Evolutionary conservation across 64 coral and sea anemone species (phyloP), one percentile per base, ranked within the genome.

Genomic region (Porites australiensis): DNA sequence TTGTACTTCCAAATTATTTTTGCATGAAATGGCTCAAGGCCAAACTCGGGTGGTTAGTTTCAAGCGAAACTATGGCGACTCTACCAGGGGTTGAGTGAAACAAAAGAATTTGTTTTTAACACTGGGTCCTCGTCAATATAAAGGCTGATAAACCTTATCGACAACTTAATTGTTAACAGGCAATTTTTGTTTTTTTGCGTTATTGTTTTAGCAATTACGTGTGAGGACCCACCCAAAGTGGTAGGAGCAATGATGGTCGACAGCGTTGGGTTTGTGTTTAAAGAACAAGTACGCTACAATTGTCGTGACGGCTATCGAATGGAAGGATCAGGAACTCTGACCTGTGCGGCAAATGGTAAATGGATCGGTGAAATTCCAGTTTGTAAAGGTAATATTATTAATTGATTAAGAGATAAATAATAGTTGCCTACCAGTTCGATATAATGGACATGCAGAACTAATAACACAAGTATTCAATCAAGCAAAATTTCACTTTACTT

Each of bases 311-410:
- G 93, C 4, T 94, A 77, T 20, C 63, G 77, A 44, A 22, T 64
- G 82, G 27, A 68, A 77, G 93, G 87, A 72, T 20, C 70, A 14
- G 15, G 21, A 0, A 54, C 60, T 18, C 43, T 94, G 48, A 46
- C 12, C 3, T 94, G 93, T 94, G 87, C 79, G 8, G 61, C 74
- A 19, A 73, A 94, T 75, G 87, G 87, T 10, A 59, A 78, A 55
- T 94, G 93, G 93, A 71, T 76, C 15, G 93, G 93, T 48, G 82
- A 71, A 68, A 50, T n/a, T 65, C 93, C 93, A 3, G 57, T 47
- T 10, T 94, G 93, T 70, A 89, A 83, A 89, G 93, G 87, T 94
- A 77, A 55, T 11, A 5, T 55, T 11, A 55, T 7, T 7, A 55
- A 11, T 55, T 55, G 53, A 55, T 55, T 55, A 55, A 20, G 66